Evolutionary conservation across 2,797 vertebrate species (phyloP).

Genomic region (Prunella strophiata): DNA sequence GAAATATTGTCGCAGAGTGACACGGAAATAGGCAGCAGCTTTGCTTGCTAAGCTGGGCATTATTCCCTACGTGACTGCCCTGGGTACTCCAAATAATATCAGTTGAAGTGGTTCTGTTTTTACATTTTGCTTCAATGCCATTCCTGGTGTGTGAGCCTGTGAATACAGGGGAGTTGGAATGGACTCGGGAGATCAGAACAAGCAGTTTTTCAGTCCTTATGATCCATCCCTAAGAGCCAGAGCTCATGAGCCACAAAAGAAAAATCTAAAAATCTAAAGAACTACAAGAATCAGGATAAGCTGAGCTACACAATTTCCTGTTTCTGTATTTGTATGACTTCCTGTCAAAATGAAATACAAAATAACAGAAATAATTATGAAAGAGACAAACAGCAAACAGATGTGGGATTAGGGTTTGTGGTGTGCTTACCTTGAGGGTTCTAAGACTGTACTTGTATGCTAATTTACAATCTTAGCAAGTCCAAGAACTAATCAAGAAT

Average conservation of each 20-base stretch:
- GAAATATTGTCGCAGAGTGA: neutral
- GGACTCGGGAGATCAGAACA: neutral
- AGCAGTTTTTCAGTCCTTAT: neutral
- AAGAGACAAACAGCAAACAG: neutral
- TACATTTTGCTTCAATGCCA: neutral
- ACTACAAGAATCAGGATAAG: neutral
- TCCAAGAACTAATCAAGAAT: neutral
- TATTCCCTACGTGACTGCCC: accelerated
- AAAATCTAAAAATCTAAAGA: neutral
- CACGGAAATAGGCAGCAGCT: neutral
- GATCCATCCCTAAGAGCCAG: neutral
- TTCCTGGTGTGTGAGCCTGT: neutral
- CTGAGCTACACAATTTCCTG: neutral
- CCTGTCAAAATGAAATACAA: neutral
- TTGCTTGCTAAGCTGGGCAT: accelerated
- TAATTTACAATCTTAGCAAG: neutral
- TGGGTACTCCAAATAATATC: neutral
- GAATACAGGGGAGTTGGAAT: too few relatives aligned
- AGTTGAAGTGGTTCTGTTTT: neutral
- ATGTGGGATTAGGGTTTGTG: neutral
- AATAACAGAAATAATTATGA: neutral
- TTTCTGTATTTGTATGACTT: neutral
- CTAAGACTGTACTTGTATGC: neutral
- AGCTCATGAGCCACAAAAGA: neutral
- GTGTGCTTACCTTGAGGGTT: neutral